Conservation (phyloP, 2,113 vertebrate species). For the Dromiciops gliroides region DNA sequence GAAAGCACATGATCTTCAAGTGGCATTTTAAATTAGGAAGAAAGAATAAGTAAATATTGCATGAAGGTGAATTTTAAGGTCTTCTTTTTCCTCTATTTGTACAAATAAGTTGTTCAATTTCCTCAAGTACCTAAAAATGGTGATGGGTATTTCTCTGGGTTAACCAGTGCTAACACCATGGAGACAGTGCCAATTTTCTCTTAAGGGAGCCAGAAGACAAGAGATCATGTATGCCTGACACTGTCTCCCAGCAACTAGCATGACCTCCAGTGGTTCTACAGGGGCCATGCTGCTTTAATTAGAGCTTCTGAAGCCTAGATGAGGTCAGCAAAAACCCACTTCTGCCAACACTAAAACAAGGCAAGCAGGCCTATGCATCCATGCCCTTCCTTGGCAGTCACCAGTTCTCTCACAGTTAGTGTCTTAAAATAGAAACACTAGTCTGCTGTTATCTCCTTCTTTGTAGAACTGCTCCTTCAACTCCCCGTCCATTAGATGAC, state of each 20-base stretch:
- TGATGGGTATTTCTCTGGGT: background rate
- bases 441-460: background rate
- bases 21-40: slow-evolving; percentile 36
- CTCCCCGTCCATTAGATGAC: background rate
- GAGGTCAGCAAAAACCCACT: background rate
- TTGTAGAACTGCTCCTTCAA: background rate
- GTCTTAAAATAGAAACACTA: background rate
- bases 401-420: background rate
- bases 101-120: background rate
- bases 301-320: background rate
- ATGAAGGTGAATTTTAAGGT: slow-evolving; percentile 34
- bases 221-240: background rate
- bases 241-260: background rate
- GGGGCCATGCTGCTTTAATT: background rate
- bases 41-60: slow-evolving; percentile 36
- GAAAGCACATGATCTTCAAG: slow-evolving; percentile 36
- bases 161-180: background rate
- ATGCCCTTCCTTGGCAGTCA: background rate
- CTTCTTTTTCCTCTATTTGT: slow-evolving; percentile 23
- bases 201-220: background rate
- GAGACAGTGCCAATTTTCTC: background rate
- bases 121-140: slow-evolving; percentile 10
- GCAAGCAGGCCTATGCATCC: background rate
- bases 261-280: background rate
- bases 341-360: background rate